phyloP scores from a whole-genome alignment of 2,797 vertebrate genomes.

The Alosa sapidissima region DNA sequence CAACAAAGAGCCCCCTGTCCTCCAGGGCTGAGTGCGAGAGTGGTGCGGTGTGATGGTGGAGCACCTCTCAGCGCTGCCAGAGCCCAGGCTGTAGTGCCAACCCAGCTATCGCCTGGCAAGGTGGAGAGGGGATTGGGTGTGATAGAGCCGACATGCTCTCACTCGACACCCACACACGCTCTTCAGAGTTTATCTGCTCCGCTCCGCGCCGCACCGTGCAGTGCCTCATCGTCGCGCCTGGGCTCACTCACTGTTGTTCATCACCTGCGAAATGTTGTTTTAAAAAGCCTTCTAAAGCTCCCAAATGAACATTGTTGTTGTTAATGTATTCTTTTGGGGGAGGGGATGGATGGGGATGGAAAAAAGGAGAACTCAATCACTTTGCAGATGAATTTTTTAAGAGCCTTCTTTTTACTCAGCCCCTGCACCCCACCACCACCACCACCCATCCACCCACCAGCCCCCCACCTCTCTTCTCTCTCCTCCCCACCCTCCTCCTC shows the following conservation, averaged over 20 bases:
- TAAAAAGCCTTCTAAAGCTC: constrained; percentile 47
- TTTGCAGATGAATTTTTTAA: constrained; percentile 1
- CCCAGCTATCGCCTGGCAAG: constrained; percentile 57
- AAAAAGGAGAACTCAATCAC: constrained; percentile 1
- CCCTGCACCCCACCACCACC: neutral
- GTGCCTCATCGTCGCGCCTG: neutral
- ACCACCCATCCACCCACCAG: neutral
- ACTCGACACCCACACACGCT: constrained; percentile 30
- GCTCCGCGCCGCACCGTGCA: neutral
- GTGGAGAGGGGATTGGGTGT: constrained; percentile 34
- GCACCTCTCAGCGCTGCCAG: constrained; percentile 61
- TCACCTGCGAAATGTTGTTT: constrained; percentile 46
- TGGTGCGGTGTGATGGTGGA: constrained; percentile 58
- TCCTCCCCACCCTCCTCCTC: neutral
- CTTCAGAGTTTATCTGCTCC: constrained; percentile 40
- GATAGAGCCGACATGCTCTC: constrained; percentile 33
- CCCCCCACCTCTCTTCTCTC: neutral
- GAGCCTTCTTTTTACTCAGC: constrained; percentile 9
- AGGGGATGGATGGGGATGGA: neutral
- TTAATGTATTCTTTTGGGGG: constrained; percentile 12
- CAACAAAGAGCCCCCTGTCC: constrained; percentile 72
- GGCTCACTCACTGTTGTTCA: constrained; percentile 40
- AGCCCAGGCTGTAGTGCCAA: constrained; percentile 52
- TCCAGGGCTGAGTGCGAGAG: constrained; percentile 70
- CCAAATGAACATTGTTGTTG: constrained; percentile 24